Evolutionary conservation across 2,888 invertebrate species (phyloP).

Genomic region (Andrena haemorrhoa): DNA sequence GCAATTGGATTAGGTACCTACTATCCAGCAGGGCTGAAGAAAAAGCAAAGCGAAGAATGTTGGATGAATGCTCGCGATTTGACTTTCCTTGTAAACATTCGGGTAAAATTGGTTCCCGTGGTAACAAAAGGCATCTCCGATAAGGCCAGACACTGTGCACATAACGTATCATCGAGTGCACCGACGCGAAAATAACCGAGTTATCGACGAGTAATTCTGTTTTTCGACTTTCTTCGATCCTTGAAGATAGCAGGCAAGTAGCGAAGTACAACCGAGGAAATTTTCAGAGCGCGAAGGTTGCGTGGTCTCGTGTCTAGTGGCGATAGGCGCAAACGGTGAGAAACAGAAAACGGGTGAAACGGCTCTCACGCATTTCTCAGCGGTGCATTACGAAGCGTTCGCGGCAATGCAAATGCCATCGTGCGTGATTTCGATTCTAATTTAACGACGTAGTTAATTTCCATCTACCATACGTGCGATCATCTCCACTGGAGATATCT

Average conservation of each 20-base stretch:
- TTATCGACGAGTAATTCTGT: too few species aligned
- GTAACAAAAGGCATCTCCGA: too few species aligned
- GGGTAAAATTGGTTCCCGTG: too few species aligned
- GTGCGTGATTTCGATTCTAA: constrained; percentile 2
- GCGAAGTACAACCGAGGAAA: neutral
- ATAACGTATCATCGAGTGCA: too few species aligned
- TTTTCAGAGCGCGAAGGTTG: constrained; percentile 29
- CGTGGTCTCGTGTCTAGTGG: constrained; percentile 16
- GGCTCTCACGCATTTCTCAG: neutral
- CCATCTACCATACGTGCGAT: constrained; percentile 4
- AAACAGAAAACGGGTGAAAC: constrained; percentile 32
- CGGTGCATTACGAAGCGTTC: constrained; percentile 5
- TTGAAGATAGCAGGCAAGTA: neutral
- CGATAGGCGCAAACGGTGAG: neutral
- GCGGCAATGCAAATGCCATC: neutral
- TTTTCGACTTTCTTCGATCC: neutral
- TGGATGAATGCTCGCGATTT: too few species aligned
- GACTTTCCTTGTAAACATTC: too few species aligned
- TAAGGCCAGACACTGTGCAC: too few species aligned
- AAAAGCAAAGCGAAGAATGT: too few species aligned
- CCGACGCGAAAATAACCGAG: too few species aligned
- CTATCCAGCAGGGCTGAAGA: too few species aligned
- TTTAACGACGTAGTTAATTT: neutral
- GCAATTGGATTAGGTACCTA: neutral
- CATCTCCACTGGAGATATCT: constrained; percentile 9